Conservation (phyloP, 1,140 invertebrate species). For the Micrasema longulum region DNA sequence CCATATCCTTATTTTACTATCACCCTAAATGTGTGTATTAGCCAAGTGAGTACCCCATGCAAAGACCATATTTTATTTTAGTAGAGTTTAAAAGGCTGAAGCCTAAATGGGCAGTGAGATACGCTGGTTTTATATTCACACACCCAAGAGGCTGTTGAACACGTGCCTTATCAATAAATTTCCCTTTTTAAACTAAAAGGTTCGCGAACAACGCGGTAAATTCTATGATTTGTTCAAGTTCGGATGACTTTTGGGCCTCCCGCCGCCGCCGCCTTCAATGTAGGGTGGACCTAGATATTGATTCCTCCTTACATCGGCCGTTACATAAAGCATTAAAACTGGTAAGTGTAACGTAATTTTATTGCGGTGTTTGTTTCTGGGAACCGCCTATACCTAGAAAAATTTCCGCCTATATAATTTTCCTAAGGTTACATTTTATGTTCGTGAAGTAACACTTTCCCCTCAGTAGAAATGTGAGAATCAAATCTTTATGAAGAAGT, state of each 20-base stretch:
- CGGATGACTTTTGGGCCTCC: conserved; percentile 39
- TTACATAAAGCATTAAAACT: conserved; percentile 34
- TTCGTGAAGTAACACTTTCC: conserved; percentile 7
- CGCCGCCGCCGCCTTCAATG: not conserved
- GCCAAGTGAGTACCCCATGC: conserved; percentile 11
- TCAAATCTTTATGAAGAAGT: conserved; percentile 21
- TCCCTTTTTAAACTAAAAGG: conserved; percentile 47
- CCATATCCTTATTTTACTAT: conserved; percentile 27
- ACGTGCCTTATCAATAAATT: conserved; percentile 45
- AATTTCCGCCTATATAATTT: conserved; percentile 12
- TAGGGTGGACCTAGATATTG: conserved; percentile 17
- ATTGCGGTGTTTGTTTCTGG: conserved; percentile 31
- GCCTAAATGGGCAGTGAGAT: conserved; percentile 25
- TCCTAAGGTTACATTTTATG: conserved; percentile 25
- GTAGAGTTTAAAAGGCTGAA: conserved; percentile 23
- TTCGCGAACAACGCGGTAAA: conserved; percentile 44
- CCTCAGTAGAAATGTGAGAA: conserved; percentile 8
- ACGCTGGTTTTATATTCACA: conserved; percentile 32
- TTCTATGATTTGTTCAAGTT: conserved; percentile 47
- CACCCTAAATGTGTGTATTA: conserved; percentile 28
- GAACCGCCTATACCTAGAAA: conserved; percentile 12
- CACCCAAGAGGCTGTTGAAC: conserved; percentile 26
- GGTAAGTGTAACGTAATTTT: conserved; percentile 35
- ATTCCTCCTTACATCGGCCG: conserved; percentile 7
- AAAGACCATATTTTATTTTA: conserved; percentile 37